phyloP scores from a whole-genome alignment of 92 coral and sea anemone genomes.

The Ricordea florida region DNA sequence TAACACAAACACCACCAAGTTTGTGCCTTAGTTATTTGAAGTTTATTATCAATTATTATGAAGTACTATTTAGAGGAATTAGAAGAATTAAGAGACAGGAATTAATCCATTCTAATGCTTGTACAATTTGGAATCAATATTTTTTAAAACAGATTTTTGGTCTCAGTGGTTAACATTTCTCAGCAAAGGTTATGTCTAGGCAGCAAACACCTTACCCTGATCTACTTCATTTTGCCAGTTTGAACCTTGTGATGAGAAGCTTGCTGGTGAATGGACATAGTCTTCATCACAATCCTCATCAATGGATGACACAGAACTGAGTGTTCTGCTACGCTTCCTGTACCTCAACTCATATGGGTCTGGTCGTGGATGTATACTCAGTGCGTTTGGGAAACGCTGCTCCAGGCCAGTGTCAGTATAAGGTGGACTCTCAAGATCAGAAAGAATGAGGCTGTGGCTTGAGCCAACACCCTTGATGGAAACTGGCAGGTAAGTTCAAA shows the following conservation, averaged over 20 bases:
- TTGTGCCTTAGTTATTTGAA: no score
- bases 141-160: no score
- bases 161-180: no score
- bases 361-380: constrained; percentile 78
- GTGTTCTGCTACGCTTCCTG: constrained; percentile 89
- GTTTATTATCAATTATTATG: no score
- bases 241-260: constrained; percentile 80
- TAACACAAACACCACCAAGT: no score
- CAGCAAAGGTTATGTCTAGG: no score
- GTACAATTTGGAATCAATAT: no score
- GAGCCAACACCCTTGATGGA: constrained; percentile 78
- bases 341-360: constrained; percentile 86
- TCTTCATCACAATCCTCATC: constrained; percentile 94
- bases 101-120: no score
- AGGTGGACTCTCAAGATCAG: constrained; percentile 79
- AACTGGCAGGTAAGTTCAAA: no score
- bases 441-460: constrained; percentile 60
- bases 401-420: constrained; percentile 76
- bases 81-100: no score
- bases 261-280: constrained; percentile 85
- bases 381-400: constrained; percentile 77
- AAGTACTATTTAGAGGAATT: no score
- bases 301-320: constrained; percentile 88
- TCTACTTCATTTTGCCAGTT: constrained; percentile 88
- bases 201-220: constrained; percentile 71